Percentiles rank a stretch among this genome's conserved stretches.
These are phyloP conservation scores for Ectropis grisescens DNA, from an alignment of 1,140 invertebrate genomes.

Conservation along the genomic window DNA sequence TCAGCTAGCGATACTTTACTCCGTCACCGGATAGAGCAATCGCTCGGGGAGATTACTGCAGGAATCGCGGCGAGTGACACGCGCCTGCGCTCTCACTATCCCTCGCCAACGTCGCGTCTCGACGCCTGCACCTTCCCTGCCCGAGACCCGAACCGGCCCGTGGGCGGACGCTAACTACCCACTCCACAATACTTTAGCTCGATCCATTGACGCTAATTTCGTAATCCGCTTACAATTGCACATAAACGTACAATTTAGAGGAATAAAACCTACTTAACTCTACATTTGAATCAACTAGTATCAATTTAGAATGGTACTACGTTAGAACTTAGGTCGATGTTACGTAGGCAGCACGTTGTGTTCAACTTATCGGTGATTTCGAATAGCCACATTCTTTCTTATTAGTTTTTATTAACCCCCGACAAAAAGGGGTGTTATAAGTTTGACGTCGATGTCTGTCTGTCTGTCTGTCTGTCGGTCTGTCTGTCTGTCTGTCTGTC, in stretches of 20 bases:
- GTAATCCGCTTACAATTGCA: slow-evolving; percentile 22
- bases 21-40: slow-evolving; percentile 63
- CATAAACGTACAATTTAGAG: slow-evolving; percentile 4
- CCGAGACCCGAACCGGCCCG: slow-evolving; percentile 6
- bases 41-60: slow-evolving; percentile 46
- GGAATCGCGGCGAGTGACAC: slow-evolving; percentile 39
- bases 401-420: too few relatives aligned
- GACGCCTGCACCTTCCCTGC: slow-evolving; percentile 3
- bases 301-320: too few relatives aligned
- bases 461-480: too few relatives aligned
- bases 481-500: too few relatives aligned
- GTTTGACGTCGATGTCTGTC: too few relatives aligned
- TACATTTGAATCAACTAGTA: too few relatives aligned
- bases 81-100: slow-evolving; percentile 13
- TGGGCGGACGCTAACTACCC: slow-evolving; percentile 16
- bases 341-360: too few relatives aligned
- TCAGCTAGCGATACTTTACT: slow-evolving; percentile 65
- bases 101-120: slow-evolving; percentile 3
- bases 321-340: too few relatives aligned
- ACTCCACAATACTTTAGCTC: slow-evolving; percentile 11
- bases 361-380: too few relatives aligned
- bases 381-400: too few relatives aligned
- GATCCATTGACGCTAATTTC: slow-evolving; percentile 22
- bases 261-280: too few relatives aligned
- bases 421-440: too few relatives aligned